These are phyloP conservation scores for Vannuccia rotundouncinata DNA, from an alignment of 2,888 invertebrate genomes.

Conservation along the genomic window DNA sequence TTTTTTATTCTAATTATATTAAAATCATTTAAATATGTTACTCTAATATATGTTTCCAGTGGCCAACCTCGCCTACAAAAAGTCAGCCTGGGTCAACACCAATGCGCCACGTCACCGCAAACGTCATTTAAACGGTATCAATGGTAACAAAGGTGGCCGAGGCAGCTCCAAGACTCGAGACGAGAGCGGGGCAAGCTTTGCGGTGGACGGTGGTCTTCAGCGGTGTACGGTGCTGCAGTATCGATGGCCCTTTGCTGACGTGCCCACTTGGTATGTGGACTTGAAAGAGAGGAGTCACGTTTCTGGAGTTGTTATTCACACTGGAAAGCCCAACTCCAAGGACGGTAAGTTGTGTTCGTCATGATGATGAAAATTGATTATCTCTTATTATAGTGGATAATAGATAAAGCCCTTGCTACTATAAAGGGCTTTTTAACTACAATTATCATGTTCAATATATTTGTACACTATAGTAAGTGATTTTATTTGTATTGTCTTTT, in stretches of 20 bases:
- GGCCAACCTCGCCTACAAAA: slow-evolving; percentile 59
- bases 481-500: too few relatives aligned
- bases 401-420: too few relatives aligned
- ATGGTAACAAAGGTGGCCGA: not conserved
- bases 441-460: too few relatives aligned
- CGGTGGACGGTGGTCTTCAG: slow-evolving; percentile 59
- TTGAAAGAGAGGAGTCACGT: slow-evolving; percentile 56
- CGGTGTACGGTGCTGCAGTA: slow-evolving; percentile 59
- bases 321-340: slow-evolving; percentile 45
- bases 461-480: too few relatives aligned
- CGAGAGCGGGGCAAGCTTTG: slow-evolving; percentile 42
- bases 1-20: too few relatives aligned
- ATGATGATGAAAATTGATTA: not conserved
- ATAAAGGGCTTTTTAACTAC: too few relatives aligned
- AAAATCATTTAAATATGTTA: too few relatives aligned
- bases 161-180: not conserved
- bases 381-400: not conserved
- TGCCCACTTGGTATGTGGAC: slow-evolving; percentile 60
- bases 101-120: slow-evolving; percentile 52
- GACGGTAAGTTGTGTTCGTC: not conserved
- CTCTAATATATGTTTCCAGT: too few relatives aligned
- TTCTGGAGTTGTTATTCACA: slow-evolving; percentile 58
- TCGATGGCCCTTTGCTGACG: slow-evolving; percentile 59
- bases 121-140: slow-evolving; percentile 52
- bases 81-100: slow-evolving; percentile 59